A percentile compares a stretch with the other conserved stretches of the same genome.
These are phyloP conservation scores for Patella ulyssiponensis DNA, from an alignment of 2,888 invertebrate species.

Conservation along the genomic window DNA sequence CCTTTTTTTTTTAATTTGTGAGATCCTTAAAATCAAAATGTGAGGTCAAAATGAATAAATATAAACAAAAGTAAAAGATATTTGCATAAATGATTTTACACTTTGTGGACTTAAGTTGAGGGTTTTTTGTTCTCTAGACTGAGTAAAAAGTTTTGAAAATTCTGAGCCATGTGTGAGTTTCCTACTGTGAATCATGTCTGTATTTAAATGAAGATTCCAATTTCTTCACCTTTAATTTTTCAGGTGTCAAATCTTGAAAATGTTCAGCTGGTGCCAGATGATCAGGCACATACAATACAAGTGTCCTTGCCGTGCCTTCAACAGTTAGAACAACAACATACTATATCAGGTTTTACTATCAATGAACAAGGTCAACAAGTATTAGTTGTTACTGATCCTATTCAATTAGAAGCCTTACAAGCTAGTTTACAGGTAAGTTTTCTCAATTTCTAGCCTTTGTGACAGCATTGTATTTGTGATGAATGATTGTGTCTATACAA, in stretches of 20 bases:
- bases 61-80: too few species aligned
- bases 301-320: conserved; percentile 36
- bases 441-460: neutral
- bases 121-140: too few species aligned
- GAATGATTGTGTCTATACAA: neutral
- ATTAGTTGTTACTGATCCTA: conserved; percentile 65
- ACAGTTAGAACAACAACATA: conserved; percentile 51
- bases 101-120: too few species aligned
- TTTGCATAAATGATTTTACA: too few species aligned
- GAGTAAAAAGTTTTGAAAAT: too few species aligned
- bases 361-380: conserved; percentile 64
- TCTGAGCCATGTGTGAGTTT: neutral
- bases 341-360: conserved; percentile 56
- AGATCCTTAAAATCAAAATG: too few species aligned
- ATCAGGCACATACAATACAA: conserved; percentile 9
- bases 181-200: neutral
- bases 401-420: conserved; percentile 65
- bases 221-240: conserved; percentile 12
- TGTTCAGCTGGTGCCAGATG: conserved; percentile 14
- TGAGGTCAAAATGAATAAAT: too few species aligned
- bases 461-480: neutral
- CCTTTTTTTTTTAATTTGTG: too few species aligned
- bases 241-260: conserved; percentile 30
- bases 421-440: conserved; percentile 35
- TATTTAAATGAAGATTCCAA: neutral